Evolutionary conservation across 2,113 vertebrate genomes (phyloP).

Genomic region (Peromyscus leucopus): DNA sequence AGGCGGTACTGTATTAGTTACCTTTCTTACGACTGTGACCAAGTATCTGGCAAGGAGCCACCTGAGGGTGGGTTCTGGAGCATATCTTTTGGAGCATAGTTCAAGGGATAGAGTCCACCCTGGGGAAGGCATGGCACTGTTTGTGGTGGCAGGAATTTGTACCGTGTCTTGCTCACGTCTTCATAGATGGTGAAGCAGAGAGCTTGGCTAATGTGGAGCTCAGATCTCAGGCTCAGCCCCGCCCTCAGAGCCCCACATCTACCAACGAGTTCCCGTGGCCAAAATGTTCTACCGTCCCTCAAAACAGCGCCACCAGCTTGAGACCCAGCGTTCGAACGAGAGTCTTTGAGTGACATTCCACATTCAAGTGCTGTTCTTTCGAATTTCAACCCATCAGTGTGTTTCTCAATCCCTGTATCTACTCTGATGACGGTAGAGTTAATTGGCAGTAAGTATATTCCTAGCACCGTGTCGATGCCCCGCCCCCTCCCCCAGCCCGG

Average conservation of each 20-base stretch:
- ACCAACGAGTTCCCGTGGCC: not conserved
- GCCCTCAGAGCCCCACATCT: not conserved
- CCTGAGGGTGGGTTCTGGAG: not conserved
- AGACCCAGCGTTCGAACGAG: not conserved
- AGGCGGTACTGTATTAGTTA: not conserved
- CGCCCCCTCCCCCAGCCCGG: not conserved
- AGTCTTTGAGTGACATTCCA: not conserved
- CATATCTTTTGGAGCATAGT: not conserved
- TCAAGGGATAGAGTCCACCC: not conserved
- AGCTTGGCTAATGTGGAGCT: not conserved
- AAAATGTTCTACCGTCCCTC: not conserved
- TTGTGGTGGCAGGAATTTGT: not conserved
- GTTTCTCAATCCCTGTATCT: not conserved
- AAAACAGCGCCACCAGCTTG: not conserved
- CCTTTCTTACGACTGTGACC: not conserved
- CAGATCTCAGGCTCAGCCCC: not conserved
- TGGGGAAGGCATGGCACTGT: not conserved
- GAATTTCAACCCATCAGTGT: not conserved
- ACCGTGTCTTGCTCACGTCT: not conserved
- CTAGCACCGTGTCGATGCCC: not conserved
- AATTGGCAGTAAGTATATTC: not conserved
- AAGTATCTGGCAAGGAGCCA: not conserved
- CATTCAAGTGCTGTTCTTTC: not conserved
- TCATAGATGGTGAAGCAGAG: not conserved
- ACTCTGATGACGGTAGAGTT: not conserved